Evolutionary conservation across 2,888 invertebrate genomes (phyloP), one percentile per base, ranked within the genome.

Genomic region (Pasiphila rectangulata): DNA sequence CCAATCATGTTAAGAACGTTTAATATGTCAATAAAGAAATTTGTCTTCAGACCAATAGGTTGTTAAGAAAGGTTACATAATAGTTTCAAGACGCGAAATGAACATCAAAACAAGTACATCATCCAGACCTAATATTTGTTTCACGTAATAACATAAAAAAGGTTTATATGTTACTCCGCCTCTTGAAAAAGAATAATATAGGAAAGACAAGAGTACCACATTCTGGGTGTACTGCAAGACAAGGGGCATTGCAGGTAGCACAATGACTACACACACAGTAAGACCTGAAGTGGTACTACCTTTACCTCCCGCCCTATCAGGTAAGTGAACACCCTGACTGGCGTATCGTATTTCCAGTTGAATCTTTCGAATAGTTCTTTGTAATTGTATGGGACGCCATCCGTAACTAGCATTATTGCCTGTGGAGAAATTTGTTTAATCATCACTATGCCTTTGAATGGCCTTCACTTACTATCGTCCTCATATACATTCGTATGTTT

Each of bases 341-440:
- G 94, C 84, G 95, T 94, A 44, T 93, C 93, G 56, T 87, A 86
- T 58, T 87, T 86, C 95, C 96, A 96, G 81, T 98, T 99, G 86
- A 95, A 96, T 58, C 92, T 90, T 70, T 96, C 92, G 81, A 99
- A 99, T 45, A 98, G 93, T 68, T 97, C 95, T 74, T 96, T 94
- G 83, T 94, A 98, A 72, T 95, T 96, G 71, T 97, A 96, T 30
- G 98, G 98, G 9, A 98, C 97, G 15, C 99, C 99, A 80, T 99
- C 99, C n/a, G 99, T 98, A 62, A 99, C 94, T 61, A 99, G 87
- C 98, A 99, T 98, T 68, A 99, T 98, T 19, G 98, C 98, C 89
- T 98, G 95, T 3, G 71, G 4, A 40, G 1, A 12, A 36, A 35
- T 17, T 6, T 12, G 9, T 17, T 13, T 23, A 21, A 19, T 17